A percentile compares a stretch with the other conserved stretches of the same genome.
Evolutionary conservation across 2,797 vertebrate genomes (phyloP).

Genomic region (Apogon hyalosoma): DNA sequence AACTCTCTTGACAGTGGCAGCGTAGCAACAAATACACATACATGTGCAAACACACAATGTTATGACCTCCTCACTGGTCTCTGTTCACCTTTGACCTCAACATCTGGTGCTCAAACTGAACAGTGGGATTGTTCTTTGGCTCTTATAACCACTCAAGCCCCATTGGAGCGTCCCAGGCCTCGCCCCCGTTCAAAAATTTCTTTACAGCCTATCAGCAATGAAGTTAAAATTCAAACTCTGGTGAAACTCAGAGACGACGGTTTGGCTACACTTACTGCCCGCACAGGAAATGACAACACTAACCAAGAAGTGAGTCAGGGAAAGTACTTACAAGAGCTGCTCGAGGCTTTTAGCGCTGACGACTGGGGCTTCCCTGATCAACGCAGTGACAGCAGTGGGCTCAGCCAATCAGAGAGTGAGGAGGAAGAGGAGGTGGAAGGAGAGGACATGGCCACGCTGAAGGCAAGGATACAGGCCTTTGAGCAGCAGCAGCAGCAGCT

Average conservation of each 20-base stretch:
- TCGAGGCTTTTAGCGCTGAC: conserved; percentile 81
- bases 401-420: conserved; percentile 68
- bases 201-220: conserved; percentile 78
- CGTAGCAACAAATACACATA: not conserved
- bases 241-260: conserved; percentile 83
- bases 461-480: conserved; percentile 89
- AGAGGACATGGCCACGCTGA: conserved; percentile 77
- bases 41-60: conserved; percentile 11
- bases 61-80: conserved; percentile 31
- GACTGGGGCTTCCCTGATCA: conserved; percentile 69
- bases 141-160: not conserved
- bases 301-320: conserved; percentile 56
- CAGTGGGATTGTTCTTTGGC: conserved; percentile 23
- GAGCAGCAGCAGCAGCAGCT: conserved; percentile 82
- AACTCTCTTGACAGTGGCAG: not conserved
- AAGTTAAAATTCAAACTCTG: conserved; percentile 84
- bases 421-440: conserved; percentile 49
- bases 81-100: conserved; percentile 28
- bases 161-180: conserved; percentile 84
- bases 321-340: conserved; percentile 82
- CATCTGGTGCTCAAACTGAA: conserved; percentile 44
- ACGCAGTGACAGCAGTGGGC: conserved; percentile 46
- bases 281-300: fast-evolving
- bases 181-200: conserved; percentile 89
- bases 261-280: conserved; percentile 62